Conservation (phyloP, 2,888 invertebrate genomes). For the Lamellibrachia satsuma region DNA sequence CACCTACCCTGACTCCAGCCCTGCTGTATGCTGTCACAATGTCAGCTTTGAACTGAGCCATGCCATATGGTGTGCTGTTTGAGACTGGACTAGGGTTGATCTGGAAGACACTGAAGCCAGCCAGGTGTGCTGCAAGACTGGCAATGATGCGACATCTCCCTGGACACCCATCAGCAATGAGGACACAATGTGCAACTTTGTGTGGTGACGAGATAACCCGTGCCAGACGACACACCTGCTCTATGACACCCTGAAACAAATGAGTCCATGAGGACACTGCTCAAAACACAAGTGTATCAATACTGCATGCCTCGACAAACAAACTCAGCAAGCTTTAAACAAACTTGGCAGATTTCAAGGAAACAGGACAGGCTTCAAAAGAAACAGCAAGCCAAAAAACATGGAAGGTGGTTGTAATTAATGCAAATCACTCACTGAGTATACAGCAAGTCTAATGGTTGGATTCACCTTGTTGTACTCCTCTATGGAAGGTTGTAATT, state of each 20-base stretch:
- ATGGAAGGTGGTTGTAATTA: no score
- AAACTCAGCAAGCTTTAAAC: no score
- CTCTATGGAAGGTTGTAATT: conserved; percentile 44
- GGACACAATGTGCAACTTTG: conserved; percentile 59
- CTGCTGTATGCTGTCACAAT: conserved; percentile 61
- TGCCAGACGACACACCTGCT: conserved; percentile 60
- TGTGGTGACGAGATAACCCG: conserved; percentile 62
- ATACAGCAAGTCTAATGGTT: conserved; percentile 59
- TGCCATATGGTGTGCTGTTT: conserved; percentile 45
- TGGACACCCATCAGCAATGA: conserved; percentile 62
- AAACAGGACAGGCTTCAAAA: no score
- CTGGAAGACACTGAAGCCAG: conserved; percentile 59
- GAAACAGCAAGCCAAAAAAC: no score
- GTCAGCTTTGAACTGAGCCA: conserved; percentile 62
- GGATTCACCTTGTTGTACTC: conserved; percentile 65
- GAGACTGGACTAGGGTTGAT: conserved; percentile 53
- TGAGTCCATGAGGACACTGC: neutral
- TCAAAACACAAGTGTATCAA: no score
- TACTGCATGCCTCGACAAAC: no score
- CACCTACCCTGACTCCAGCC: conserved; percentile 61
- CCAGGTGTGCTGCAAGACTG: conserved; percentile 60
- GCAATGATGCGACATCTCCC: conserved; percentile 56
- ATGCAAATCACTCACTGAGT: conserved; percentile 50
- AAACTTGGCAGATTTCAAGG: no score
- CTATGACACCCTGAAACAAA: conserved; percentile 53